phyloP scores from a whole-genome alignment of 2,113 vertebrate species.

The Butorides virescens region DNA sequence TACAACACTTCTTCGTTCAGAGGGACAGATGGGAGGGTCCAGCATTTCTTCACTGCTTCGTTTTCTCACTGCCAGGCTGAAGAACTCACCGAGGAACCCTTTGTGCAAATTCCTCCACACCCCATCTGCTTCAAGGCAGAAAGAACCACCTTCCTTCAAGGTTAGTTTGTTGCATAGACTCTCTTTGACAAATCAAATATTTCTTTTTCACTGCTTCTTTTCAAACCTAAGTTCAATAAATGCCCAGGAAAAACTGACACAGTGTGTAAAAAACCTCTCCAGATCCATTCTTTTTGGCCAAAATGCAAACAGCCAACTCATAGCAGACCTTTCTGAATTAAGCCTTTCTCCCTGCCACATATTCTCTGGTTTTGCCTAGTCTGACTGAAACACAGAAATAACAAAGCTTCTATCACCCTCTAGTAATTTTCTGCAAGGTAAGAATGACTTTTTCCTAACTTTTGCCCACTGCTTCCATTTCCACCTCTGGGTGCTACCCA shows the following conservation, averaged over 20 bases:
- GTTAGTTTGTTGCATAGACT: neutral
- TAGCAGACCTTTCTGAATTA: neutral
- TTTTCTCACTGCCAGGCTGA: neutral
- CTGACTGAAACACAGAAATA: neutral
- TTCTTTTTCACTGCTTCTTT: neutral
- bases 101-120: neutral
- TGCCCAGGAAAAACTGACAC: neutral
- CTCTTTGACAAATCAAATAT: neutral
- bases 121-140: neutral
- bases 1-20: neutral
- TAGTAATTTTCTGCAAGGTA: neutral
- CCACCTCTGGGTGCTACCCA: neutral
- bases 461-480: neutral
- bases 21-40: neutral
- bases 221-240: neutral
- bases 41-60: neutral
- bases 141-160: neutral
- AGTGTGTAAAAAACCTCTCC: neutral
- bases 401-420: neutral
- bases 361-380: neutral
- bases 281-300: neutral
- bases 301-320: neutral
- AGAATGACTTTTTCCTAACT: neutral
- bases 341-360: neutral
- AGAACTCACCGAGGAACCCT: neutral